Base-by-base conservation (phyloP, 2,797 vertebrate genomes). In the Crenichthys baileyi region DNA sequence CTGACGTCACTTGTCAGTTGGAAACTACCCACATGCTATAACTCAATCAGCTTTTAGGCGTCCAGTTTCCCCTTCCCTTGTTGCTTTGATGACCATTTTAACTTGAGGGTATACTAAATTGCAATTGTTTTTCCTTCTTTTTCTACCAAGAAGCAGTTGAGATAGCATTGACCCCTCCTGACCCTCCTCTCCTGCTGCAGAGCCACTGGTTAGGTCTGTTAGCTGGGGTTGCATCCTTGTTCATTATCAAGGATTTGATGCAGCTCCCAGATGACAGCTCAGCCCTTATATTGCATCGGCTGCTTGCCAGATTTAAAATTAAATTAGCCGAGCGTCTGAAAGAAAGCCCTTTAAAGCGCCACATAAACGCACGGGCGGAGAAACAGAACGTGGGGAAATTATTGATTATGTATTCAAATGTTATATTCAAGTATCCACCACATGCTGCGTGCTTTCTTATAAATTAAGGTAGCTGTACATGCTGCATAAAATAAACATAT, bases 241-340 rank as follows among this genome's bases (percentile, higher is more conserved):
- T 91, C 86, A 85, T 90, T 89, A 88, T 70, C n/a, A 1, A 76
- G 36, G 41, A 79, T 84, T 88, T 87, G 88, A 89, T 76, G 75
- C 36, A 0, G 73, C 80, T 84, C 86, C 84, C 79, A 78, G 80
- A 91, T 87, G 88, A 90, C 82, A 85, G 78, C 85, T 86, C 86
- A 82, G 81, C 61, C 85, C 85, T 63, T 77, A 56, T 79, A 85
- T 88, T 85, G 79, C 87, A 80, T 88, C 87, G 46, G 79, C 87
- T 85, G 76, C 82, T 89, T 75, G 60, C 87, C 80, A 89, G 82
- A 91, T 90, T 92, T 83, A 79, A 93, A 91, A 92, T 91, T 84
- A 92, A 91, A 94, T 94, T 90, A 92, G 78, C 89, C 24, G 85
- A 88, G 78, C 56, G 5, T 80, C 82, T 85, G 87, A 90, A 87